These are phyloP conservation scores for Lipophrys pholis DNA, from an alignment of 2,113 vertebrate genomes.

Conservation along the genomic window DNA sequence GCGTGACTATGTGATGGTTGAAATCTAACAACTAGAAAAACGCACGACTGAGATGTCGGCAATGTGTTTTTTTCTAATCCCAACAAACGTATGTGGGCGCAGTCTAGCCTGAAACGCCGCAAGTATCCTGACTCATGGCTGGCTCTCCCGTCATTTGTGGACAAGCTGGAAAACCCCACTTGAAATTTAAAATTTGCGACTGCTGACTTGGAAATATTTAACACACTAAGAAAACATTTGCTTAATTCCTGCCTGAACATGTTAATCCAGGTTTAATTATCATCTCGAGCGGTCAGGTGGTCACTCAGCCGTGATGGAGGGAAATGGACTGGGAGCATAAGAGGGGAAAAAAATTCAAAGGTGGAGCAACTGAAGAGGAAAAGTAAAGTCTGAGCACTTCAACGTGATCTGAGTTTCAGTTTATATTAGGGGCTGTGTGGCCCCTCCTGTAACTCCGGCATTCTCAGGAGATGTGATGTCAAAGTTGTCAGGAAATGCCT, in stretches of 20 bases:
- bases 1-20: neutral
- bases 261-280: constrained; percentile 10
- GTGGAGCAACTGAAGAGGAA: neutral
- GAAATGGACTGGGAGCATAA: neutral
- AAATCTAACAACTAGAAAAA: too few relatives aligned
- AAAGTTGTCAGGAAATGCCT: constrained; percentile 69
- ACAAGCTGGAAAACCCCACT: constrained; percentile 16
- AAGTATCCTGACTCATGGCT: constrained; percentile 19
- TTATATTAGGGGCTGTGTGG: constrained; percentile 20
- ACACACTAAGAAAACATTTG: constrained; percentile 19
- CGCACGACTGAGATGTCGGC: neutral
- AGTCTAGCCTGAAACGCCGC: neutral
- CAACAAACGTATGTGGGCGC: constrained; percentile 7
- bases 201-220: constrained; percentile 25
- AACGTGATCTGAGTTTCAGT: constrained; percentile 12
- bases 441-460: constrained; percentile 37
- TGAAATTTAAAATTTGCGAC: constrained; percentile 21
- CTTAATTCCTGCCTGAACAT: constrained; percentile 22
- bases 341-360: constrained; percentile 5
- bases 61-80: neutral
- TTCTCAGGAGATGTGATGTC: constrained; percentile 44
- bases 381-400: neutral
- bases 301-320: constrained; percentile 16
- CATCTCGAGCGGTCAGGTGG: constrained; percentile 8
- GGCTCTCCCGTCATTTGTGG: constrained; percentile 22